Percentiles rank a stretch among this genome's conserved stretches.
Conservation (phyloP, 2,888 invertebrate genomes). For the Cantharis nigra region DNA sequence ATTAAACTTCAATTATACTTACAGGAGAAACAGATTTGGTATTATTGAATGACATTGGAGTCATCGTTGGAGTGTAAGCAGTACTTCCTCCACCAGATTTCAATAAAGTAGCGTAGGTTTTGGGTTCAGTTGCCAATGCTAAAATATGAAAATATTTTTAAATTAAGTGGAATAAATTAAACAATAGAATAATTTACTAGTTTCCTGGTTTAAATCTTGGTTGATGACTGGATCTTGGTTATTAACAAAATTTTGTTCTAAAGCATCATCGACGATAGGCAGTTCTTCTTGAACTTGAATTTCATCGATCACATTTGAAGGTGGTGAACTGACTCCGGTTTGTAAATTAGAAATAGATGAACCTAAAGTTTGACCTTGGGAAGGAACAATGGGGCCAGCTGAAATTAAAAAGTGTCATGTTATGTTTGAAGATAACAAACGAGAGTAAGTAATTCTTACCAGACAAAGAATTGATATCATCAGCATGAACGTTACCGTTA, state of each 20-base stretch:
- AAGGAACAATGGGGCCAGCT: conserved; percentile 36
- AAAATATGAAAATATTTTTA: conserved; percentile 8
- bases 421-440: background rate
- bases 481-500: conserved; percentile 55
- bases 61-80: conserved; percentile 40
- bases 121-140: conserved; percentile 68
- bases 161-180: background rate
- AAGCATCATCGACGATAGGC: conserved; percentile 39
- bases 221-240: conserved; percentile 14
- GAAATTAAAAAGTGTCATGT: background rate
- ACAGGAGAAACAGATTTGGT: conserved; percentile 57
- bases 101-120: conserved; percentile 86
- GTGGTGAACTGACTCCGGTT: conserved; percentile 38
- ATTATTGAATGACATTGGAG: conserved; percentile 46
- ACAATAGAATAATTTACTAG: background rate
- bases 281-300: conserved; percentile 37
- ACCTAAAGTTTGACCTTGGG: conserved; percentile 39
- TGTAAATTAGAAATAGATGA: conserved; percentile 40
- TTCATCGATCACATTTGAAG: conserved; percentile 41
- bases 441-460: conserved; percentile 30
- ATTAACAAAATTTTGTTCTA: conserved; percentile 39
- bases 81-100: conserved; percentile 60
- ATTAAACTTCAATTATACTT: conserved; percentile 31
- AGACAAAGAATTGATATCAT: conserved; percentile 49
- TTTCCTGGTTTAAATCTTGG: conserved; percentile 18